Evolutionary conservation across 2,797 vertebrate species (phyloP).

Genomic region (Coendou prehensilis): DNA sequence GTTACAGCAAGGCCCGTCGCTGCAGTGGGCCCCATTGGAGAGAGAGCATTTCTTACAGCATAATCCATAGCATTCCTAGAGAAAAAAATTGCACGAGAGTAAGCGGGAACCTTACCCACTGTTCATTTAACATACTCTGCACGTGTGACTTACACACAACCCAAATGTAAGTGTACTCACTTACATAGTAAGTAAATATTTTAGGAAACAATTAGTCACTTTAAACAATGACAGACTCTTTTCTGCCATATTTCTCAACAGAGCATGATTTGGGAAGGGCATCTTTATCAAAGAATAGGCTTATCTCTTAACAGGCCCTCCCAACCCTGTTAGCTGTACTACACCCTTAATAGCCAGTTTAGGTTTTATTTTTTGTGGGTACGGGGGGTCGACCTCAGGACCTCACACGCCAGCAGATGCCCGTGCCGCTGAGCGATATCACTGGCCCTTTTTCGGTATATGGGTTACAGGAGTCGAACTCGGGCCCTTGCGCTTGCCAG

Average conservation of each 20-base stretch:
- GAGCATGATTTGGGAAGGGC: not conserved
- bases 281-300: not conserved
- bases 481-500: too few species aligned
- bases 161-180: not conserved
- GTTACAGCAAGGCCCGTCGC: constrained; percentile 98
- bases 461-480: too few species aligned
- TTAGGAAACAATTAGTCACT: constrained; percentile 36
- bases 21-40: constrained; percentile 98
- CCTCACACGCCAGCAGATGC: too few species aligned
- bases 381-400: too few species aligned
- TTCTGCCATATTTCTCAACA: not conserved
- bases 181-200: not conserved
- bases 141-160: not conserved
- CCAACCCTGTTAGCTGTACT: not conserved
- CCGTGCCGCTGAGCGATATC: too few species aligned
- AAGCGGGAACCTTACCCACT: not conserved
- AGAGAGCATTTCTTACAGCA: constrained; percentile 99
- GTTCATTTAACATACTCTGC: not conserved
- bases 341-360: not conserved
- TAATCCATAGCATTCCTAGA: constrained; percentile 96
- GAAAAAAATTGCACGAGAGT: constrained; percentile 74
- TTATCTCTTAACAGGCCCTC: not conserved
- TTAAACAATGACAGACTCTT: not conserved
- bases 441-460: too few species aligned
- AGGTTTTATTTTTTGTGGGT: not conserved